phyloP scores from a whole-genome alignment of 2,797 vertebrate species.

The Lacerta bilineata region DNA sequence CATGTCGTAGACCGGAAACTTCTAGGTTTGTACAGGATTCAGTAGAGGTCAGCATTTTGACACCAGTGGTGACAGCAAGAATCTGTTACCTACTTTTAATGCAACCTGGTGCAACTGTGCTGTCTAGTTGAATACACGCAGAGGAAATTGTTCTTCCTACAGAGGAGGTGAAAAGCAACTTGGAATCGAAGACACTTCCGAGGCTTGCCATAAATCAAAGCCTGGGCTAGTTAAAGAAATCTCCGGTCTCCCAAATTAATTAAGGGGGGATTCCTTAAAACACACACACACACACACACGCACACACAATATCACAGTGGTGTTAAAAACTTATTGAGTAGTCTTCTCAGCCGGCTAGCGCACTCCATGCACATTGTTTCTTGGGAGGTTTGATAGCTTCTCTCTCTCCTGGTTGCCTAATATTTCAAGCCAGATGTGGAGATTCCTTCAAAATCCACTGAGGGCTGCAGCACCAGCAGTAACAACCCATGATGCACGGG shows the following conservation, averaged over 20 bases:
- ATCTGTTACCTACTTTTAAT: conserved; percentile 2
- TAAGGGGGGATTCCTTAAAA: background rate
- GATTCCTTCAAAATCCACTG: background rate
- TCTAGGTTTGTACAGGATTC: background rate
- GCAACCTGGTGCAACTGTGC: background rate
- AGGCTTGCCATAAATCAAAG: background rate
- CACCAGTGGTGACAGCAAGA: background rate
- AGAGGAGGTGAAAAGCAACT: background rate
- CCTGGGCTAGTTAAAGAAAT: background rate
- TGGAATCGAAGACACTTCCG: background rate
- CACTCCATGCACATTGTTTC: too few relatives aligned
- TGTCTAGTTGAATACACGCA: background rate
- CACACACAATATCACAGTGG: background rate
- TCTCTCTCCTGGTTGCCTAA: background rate
- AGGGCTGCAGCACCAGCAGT: background rate
- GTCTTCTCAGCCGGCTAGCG: too few relatives aligned
- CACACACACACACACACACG: too few relatives aligned
- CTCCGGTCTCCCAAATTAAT: background rate
- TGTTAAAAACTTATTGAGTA: too few relatives aligned
- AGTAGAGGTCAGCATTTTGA: background rate
- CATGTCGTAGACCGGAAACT: background rate
- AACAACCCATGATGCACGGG: background rate
- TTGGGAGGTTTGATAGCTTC: background rate
- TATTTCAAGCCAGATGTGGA: background rate
- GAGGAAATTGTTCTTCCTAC: background rate